Base-by-base conservation (phyloP, 1,140 invertebrate species). In the Zaprionus tsacasi region DNA sequence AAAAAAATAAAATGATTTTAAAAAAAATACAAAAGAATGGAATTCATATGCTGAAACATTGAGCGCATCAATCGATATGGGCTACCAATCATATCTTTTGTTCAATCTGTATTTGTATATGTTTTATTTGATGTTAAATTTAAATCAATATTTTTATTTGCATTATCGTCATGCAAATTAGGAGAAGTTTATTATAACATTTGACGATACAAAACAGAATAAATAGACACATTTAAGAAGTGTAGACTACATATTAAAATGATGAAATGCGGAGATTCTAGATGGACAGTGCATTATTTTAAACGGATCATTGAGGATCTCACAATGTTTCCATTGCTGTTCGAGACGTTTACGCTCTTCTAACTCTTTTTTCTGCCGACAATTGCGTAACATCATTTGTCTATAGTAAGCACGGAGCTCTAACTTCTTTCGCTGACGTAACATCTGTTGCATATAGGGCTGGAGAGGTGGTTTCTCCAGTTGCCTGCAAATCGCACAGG, bases 381-480 rank as follows among this genome's bases (percentile, higher is more conserved):
- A 43, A 15, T 63, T 35, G 1, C 52, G 43, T 6, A 21, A 1
- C 8, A 70, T 59, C 15, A 64, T 77, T n/a, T 70, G 59, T 7
- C 17, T 59, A 27, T 77, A 77, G 57, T 83, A 80, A 17, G 12
- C 25, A 17, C 63, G 58, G 1, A 80, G 40, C 25, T 85, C 68
- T 10, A 74, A 8, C 7, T 54, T 69, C n/a, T 80, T 54, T 0
- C 61, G 73, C 33, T 73, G 40, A 1, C 17, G 17, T 15, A 77
- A 35, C 73, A 83, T 85, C 1, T 43, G 33, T 0, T 55, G 33
- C 77, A 83, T 80, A 7, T 80, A 85, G 4, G 64, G 45, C 10
- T n/a, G 70, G 12, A 48, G 45, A 7, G 43, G 27, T 15, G 12
- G 33, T 43, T 3, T 11, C 13, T n/a, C 27, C 0, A 57, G 52